Evolutionary conservation across 1,140 invertebrate species (phyloP), one percentile per base, ranked within the genome.

Genomic region (Limonius californicus): DNA sequence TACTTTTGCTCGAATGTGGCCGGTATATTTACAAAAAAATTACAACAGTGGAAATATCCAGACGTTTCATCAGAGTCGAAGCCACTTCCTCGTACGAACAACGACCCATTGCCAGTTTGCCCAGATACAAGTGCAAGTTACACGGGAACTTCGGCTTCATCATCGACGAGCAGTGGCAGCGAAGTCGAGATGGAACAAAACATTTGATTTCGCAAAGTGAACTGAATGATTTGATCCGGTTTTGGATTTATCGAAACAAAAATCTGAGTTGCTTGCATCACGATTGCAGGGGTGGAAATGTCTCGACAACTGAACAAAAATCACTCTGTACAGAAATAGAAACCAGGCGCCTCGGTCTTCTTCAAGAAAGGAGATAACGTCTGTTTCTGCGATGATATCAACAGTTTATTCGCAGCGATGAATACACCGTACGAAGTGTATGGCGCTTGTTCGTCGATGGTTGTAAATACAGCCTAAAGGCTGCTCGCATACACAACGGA

Each of bases 1-100:
- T 65, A 61, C 57, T 61, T 65, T 61, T 57, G 54, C 45, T 65
- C 19, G 32, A 64, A 59, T 59, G 20, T 59, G 18, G 32, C 43
- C 39, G 42, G 53, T 59, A 57, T 64, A 50, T 58, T 35, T 59
- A 57, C 42, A 60, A 64, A 56, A 32, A 64, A 56, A 59, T 20
- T 60, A 55, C 35, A 19, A 60, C 57, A 32, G 57, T 64, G 56
- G 55, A 35, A 59, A 59, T 64, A 57, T 64, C 39, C 27, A 16
- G 35, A 64, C 11, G 27, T 32, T 6, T 11, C 4, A 32, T 57
- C 57, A 60, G 54, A 55, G 21, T 59, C 58, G 9, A 64, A 59
- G 43, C 21, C 57, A 58, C 18, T 43, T 58, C 15, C 35, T 57
- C 20, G 61, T 62, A 62, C 61, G 43, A 21, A 27, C 54, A 62